Conservation (phyloP, 2,797 vertebrate species). For the Sebastolobus alascanus region DNA sequence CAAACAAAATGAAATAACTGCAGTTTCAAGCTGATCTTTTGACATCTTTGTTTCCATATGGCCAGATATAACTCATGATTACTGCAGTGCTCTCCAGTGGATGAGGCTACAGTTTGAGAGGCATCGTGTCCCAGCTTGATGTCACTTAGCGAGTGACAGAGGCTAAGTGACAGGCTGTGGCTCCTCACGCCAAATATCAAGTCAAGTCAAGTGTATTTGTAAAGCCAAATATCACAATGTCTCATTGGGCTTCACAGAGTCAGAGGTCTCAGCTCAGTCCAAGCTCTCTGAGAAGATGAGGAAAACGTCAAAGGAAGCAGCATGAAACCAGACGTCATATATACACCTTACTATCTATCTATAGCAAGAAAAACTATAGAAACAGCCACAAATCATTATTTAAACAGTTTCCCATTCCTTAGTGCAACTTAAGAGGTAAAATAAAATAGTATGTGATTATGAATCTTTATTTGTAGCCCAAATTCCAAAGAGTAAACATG, state of each 20-base stretch:
- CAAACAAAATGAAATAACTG: neutral
- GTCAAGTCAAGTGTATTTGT: constrained; percentile 55
- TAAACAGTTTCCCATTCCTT: neutral
- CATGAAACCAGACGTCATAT: neutral
- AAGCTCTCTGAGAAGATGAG: constrained; percentile 4
- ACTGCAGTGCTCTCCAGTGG: constrained; percentile 11
- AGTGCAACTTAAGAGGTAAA: neutral
- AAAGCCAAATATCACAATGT: constrained; percentile 24
- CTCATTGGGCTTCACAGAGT: constrained; percentile 28
- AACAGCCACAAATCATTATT: neutral
- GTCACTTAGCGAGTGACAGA: constrained; percentile 58
- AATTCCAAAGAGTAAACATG: constrained; percentile 2
- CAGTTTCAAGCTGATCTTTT: neutral
- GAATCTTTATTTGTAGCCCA: neutral
- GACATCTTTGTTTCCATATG: constrained; percentile 2
- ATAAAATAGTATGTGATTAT: neutral
- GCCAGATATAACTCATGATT: constrained; percentile 2
- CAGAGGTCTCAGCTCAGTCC: neutral
- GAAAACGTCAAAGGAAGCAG: constrained; percentile 15
- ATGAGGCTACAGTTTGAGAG: constrained; percentile 39
- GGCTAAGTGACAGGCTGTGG: constrained; percentile 55
- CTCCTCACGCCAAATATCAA: constrained; percentile 53
- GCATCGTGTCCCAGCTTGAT: constrained; percentile 38
- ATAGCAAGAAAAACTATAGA: neutral
- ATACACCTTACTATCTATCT: neutral